phyloP scores from a whole-genome alignment of 2,113 vertebrate genomes.

The Garra rufa region DNA sequence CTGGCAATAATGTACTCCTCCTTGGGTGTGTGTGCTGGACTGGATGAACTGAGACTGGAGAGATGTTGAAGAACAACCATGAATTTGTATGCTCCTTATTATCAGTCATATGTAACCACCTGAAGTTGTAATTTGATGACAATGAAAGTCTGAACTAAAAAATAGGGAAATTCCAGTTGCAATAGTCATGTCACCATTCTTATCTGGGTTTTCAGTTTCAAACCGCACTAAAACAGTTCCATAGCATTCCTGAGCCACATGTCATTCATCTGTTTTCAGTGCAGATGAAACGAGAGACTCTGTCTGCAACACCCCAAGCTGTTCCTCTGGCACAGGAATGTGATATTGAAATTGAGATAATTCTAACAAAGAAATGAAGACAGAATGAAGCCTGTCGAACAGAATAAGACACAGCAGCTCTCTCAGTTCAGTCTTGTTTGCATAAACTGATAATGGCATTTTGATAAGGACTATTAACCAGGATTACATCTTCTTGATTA shows the following conservation, averaged over 20 bases:
- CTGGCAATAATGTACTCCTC: constrained; percentile 74
- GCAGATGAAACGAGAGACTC: constrained; percentile 16
- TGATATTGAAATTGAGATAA: constrained; percentile 25
- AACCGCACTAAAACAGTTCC: not conserved
- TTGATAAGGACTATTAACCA: constrained; percentile 18
- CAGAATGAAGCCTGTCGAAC: not conserved
- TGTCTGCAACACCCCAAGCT: constrained; percentile 24
- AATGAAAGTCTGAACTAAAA: constrained; percentile 2
- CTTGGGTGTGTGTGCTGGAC: constrained; percentile 88
- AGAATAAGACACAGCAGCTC: constrained; percentile 14
- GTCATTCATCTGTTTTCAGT: constrained; percentile 27
- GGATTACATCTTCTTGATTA: constrained; percentile 16
- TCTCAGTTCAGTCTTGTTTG: not conserved
- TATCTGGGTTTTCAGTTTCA: constrained; percentile 26
- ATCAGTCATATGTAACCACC: not conserved
- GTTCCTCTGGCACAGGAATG: not conserved
- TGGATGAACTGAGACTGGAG: constrained; percentile 90
- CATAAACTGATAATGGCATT: not conserved
- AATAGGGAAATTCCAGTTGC: not conserved
- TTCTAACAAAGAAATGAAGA: not conserved
- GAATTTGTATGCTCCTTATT: not conserved
- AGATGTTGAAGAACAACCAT: constrained; percentile 61
- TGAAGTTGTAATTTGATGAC: not conserved
- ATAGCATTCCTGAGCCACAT: constrained; percentile 36
- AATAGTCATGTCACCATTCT: not conserved